A percentile compares a stretch with the other conserved stretches of the same genome.
Conservation (phyloP, 2,113 vertebrate genomes). For the Chelonoidis abingdonii region DNA sequence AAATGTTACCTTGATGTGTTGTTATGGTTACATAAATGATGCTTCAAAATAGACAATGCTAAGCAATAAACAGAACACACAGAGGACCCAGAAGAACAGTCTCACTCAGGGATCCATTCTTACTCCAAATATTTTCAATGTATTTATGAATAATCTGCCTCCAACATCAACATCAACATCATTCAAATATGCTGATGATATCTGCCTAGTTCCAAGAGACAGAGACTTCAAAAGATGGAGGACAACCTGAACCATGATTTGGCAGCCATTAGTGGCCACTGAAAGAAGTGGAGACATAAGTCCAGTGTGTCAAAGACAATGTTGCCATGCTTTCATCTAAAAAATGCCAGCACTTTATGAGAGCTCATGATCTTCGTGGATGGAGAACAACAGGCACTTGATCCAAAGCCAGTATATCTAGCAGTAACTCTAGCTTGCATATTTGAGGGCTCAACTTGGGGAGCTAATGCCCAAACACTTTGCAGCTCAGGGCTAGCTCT, state of each 20-base stretch:
- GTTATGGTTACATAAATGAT: background rate
- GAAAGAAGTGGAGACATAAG: background rate
- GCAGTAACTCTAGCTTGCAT: background rate
- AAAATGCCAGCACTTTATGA: background rate
- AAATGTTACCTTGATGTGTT: background rate
- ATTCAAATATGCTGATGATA: background rate
- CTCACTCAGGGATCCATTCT: background rate
- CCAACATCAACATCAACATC: background rate
- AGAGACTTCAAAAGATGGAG: background rate
- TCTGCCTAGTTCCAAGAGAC: background rate
- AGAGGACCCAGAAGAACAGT: background rate
- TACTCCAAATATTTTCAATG: background rate
- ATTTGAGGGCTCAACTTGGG: background rate
- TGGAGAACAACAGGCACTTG: background rate
- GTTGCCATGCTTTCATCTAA: background rate
- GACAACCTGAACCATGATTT: background rate
- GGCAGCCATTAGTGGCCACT: background rate
- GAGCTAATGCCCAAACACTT: background rate
- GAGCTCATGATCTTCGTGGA: background rate
- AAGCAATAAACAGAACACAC: background rate
- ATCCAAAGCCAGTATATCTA: background rate
- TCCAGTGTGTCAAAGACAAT: background rate
- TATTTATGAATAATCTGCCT: background rate
- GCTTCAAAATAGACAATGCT: background rate
- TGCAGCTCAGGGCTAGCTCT: background rate